These are phyloP conservation scores for Piscicola geometra DNA, from an alignment of 2,888 invertebrate genomes.

Conservation along the genomic window DNA sequence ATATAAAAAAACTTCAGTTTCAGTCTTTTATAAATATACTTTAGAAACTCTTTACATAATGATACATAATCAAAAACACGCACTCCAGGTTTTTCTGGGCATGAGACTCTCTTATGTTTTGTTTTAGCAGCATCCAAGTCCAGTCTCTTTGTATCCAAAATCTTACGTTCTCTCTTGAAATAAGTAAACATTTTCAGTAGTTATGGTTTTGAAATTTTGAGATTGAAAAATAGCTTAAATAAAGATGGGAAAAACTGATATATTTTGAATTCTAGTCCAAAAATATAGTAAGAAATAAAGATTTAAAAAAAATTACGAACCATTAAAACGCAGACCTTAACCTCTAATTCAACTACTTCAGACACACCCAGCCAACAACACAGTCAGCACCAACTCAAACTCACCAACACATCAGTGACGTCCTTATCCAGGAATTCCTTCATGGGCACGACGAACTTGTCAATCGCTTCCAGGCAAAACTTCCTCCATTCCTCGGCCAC, in stretches of 20 bases:
- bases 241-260: no score
- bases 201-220: no score
- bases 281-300: no score
- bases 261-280: no score
- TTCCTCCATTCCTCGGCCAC: constrained; percentile 79
- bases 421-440: constrained; percentile 80
- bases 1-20: no score
- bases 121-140: constrained; percentile 86
- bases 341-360: no score
- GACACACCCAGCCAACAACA: neutral
- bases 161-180: constrained; percentile 59
- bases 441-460: constrained; percentile 76
- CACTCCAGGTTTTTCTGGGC: constrained; percentile 37
- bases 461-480: constrained; percentile 72
- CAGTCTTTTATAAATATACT: no score
- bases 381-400: neutral
- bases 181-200: constrained; percentile 6
- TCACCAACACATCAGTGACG: constrained; percentile 71
- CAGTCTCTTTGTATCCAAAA: constrained; percentile 63
- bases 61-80: constrained; percentile 16
- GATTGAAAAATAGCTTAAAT: no score
- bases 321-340: no score
- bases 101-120: constrained; percentile 73
- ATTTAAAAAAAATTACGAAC: no score
- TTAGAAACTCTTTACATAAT: no score